Percentiles rank a stretch among this genome's conserved stretches.
Conservation (phyloP, 2,888 invertebrate species). For the Acleris emargana region DNA sequence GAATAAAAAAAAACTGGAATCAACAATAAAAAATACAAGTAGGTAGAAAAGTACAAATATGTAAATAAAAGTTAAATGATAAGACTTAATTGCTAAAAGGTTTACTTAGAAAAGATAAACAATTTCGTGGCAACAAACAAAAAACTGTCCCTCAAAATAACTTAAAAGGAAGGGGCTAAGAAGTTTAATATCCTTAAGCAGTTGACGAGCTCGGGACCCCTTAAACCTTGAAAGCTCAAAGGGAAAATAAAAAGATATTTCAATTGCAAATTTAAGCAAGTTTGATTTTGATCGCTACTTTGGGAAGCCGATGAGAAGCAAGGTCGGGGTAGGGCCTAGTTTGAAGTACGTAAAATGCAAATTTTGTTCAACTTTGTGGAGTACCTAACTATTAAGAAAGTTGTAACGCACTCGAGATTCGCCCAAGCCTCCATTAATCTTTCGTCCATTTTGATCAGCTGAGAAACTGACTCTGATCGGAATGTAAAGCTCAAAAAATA, state of each 20-base stretch:
- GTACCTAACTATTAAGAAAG: conserved; percentile 32
- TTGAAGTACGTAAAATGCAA: conserved; percentile 52
- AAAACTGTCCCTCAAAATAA: conserved; percentile 44
- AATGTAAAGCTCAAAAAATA: neutral
- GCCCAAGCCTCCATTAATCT: conserved; percentile 21
- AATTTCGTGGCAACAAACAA: conserved; percentile 37
- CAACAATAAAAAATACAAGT: too few relatives aligned
- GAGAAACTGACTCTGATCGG: conserved; percentile 6
- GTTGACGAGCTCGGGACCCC: conserved; percentile 57
- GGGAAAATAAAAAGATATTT: conserved; percentile 72
- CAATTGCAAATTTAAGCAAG: conserved; percentile 65
- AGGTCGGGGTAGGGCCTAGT: conserved; percentile 48
- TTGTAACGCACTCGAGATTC: conserved; percentile 33
- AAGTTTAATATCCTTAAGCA: conserved; percentile 66
- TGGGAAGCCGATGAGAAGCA: conserved; percentile 55
- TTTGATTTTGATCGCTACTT: conserved; percentile 69
- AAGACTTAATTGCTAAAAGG: conserved; percentile 24
- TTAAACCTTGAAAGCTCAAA: conserved; percentile 65
- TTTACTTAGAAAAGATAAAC: conserved; percentile 34
- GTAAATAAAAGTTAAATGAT: conserved; percentile 16
- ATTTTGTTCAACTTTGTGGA: conserved; percentile 40
- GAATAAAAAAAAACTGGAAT: too few relatives aligned
- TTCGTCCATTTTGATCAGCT: conserved; percentile 7
- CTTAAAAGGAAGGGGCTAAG: conserved; percentile 47
- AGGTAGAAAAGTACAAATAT: neutral